Base-by-base conservation (phyloP, 2,113 vertebrate species). In the Choloepus hoffmanni region DNA sequence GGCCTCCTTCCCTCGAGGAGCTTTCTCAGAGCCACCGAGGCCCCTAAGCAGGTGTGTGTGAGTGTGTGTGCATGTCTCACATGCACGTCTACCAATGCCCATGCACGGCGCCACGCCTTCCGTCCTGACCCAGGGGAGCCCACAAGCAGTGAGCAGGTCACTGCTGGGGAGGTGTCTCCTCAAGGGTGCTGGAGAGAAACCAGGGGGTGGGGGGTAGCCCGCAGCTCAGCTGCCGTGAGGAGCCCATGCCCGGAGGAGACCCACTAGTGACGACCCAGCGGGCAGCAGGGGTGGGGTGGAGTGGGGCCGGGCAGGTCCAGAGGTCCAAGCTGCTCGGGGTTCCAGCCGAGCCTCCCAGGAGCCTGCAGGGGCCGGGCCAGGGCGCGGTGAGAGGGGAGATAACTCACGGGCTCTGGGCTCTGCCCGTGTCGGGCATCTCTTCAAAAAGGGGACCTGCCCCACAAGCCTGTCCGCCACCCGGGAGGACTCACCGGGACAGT, bases 401-500 rank as follows among this genome's bases (percentile, higher is more conserved):
- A 72, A 40, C 48, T 40, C 33, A 13, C 8, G 79, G 67, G 21
- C 68, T 63, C 90, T 90, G 76, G 45, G 33, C 81, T 36, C 36
- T 62, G 36, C 30, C 89, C 5, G 58, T 33, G n/a, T 28, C 14
- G 9, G n/a, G 63, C 7, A 91, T 3, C 24, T 24, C 90, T 53
- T 89, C 30, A 58, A 82, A 81, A 83, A 82, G 28, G 70, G 21
- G 55, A 58, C 18, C 55, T 15, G 55, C 13, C 55, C 55, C 8
- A 8, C 55, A 58, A 2, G 3, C 55, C 55, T 58, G 12, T 8
- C 55, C 3, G 18, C 13, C 58, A 45, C 4, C 43, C 43, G 43
- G 43, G 43, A 45, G 43, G 33, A 98, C 98, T 98, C 97, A 99
- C 99, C 98, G 90, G 99, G 99, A 98, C 99, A 99, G 98, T 99